Base-by-base conservation (phyloP, 1,140 invertebrate species). In the Rhynchophorus ferrugineus region DNA sequence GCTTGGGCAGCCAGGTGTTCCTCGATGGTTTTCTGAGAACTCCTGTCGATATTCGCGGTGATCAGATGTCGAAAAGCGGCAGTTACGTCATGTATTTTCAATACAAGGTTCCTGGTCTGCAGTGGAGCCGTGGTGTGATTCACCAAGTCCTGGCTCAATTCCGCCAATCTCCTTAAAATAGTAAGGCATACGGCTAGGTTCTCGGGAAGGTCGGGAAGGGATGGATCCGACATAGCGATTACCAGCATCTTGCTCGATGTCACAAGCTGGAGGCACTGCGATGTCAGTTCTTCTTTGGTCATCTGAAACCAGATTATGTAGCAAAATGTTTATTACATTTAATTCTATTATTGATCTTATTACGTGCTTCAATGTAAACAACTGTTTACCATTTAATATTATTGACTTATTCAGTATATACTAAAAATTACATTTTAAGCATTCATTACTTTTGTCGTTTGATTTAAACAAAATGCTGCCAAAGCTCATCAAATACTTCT, bases 211-310 rank as follows among this genome's bases (percentile, higher is more conserved):
- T 79, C 69, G 14, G 83, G 72, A 39, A 77, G 61, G 2, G 75
- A 75, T 13, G 70, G 64, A 46, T 83, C 76, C 0, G 84, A 87
- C 63, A 88, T 81, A 39, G 83, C 81, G 38, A 87, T 85, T 9
- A 93, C 89, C 53, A 94, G 74, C 33, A 84, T 72, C 58, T 92
- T 89, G 6, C 87, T 89, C 19, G 87, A 83, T 0, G 84, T 87
- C 29, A 92, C 88, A 60, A 92, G 78, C 7, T 85, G 81, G 43
- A 89, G 74, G 0, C 87, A 85, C 67, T 89, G 85, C 21, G 79
- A 74, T 0, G 85, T 85, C n/a, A 93, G 69, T 59, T 84, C 79
- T 52, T 89, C 87, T 62, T 83, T 81, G 3, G 85, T 83, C 9
- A 74, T 74, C 73, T 84, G 71, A 1, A 67, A 64, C 49, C 3